phyloP scores from a whole-genome alignment of 2,888 invertebrate genomes.

The Pseudoips prasinana region DNA sequence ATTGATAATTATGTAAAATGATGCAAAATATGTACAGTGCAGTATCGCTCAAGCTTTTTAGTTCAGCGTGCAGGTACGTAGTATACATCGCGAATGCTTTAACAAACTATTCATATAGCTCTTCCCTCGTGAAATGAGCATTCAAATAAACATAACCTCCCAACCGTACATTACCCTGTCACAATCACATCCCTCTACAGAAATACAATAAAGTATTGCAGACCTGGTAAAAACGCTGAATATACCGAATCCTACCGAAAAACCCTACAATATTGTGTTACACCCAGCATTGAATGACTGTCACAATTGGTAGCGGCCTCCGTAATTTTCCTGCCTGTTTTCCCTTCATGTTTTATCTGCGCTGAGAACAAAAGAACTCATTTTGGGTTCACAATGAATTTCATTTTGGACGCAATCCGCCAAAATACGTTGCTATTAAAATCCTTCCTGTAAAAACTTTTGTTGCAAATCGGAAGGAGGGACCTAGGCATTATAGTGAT shows the following conservation, averaged over 20 bases:
- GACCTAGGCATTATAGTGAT: slow-evolving; percentile 5
- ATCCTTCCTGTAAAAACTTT: slow-evolving; percentile 40
- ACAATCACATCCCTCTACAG: slow-evolving; percentile 12
- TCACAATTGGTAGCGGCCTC: slow-evolving; percentile 53
- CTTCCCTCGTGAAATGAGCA: too few relatives aligned
- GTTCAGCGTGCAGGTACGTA: too few relatives aligned
- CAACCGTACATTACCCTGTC: neutral
- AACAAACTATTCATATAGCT: too few relatives aligned
- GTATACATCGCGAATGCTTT: too few relatives aligned
- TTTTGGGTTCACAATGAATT: slow-evolving; percentile 72
- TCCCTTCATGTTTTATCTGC: slow-evolving; percentile 59
- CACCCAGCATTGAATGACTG: slow-evolving; percentile 60
- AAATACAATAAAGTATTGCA: slow-evolving; percentile 20
- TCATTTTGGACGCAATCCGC: slow-evolving; percentile 65
- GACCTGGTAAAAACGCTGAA: slow-evolving; percentile 23
- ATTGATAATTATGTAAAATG: too few relatives aligned
- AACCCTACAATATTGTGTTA: slow-evolving; percentile 59
- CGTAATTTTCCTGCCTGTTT: slow-evolving; percentile 69
- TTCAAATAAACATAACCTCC: too few relatives aligned
- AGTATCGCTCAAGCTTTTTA: too few relatives aligned
- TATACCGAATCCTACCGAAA: slow-evolving; percentile 32
- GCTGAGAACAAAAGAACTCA: slow-evolving; percentile 68
- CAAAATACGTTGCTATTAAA: slow-evolving; percentile 69
- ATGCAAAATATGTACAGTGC: too few relatives aligned
- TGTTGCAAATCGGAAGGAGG: slow-evolving; percentile 6